Conservation (phyloP, 2,797 vertebrate species). For the Halcyon leucocephala region DNA sequence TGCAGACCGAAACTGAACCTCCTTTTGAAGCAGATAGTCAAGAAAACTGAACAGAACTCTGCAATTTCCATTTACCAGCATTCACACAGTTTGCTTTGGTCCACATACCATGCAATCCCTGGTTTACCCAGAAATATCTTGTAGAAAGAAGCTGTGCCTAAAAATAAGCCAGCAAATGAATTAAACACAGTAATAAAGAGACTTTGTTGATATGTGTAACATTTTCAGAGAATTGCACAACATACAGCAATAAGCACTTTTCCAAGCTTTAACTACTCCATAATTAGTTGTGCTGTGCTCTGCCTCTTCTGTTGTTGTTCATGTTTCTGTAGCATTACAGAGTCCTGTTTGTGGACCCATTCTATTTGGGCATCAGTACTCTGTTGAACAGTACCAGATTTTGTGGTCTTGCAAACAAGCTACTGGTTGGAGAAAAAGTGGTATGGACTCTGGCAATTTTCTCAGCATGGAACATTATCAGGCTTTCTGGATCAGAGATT, state of each 20-base stretch:
- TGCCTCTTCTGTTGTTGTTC: background rate
- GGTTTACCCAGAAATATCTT: conserved; percentile 23
- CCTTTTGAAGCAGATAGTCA: background rate
- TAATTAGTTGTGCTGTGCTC: background rate
- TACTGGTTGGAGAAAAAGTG: conserved; percentile 1
- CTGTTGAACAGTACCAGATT: conserved; percentile 54
- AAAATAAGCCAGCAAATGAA: conserved; percentile 32
- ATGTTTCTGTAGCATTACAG: background rate
- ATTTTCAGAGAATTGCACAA: conserved; percentile 25
- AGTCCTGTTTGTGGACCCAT: background rate
- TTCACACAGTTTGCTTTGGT: conserved; percentile 9
- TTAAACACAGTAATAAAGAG: background rate
- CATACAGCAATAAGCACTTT: background rate
- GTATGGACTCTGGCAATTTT: background rate
- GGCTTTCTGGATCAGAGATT: background rate
- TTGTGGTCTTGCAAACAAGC: conserved; percentile 49
- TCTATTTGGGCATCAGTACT: background rate
- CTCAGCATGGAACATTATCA: background rate
- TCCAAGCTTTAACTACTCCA: background rate
- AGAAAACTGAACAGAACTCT: background rate
- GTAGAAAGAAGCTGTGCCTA: conserved; percentile 10
- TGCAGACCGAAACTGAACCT: background rate
- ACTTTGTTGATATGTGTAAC: background rate
- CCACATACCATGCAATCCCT: conserved; percentile 13
- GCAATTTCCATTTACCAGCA: background rate